phyloP scores from a whole-genome alignment of 2,113 vertebrate species.

The Gasterosteus aculeatus region DNA sequence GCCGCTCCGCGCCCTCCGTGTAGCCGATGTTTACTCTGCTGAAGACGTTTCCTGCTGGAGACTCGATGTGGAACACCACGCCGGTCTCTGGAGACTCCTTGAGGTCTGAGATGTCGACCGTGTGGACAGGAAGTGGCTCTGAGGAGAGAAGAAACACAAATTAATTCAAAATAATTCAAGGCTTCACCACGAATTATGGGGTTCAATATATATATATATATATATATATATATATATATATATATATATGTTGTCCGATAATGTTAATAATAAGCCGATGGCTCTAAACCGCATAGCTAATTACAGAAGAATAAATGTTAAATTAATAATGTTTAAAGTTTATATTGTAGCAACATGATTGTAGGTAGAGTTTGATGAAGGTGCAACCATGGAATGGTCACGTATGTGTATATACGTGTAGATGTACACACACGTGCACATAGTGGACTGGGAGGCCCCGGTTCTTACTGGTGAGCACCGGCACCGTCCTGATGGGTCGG shows the following conservation, averaged over 20 bases:
- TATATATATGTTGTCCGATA: too few relatives aligned
- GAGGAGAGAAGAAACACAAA: slow-evolving; percentile 3
- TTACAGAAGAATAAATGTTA: background rate
- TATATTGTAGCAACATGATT: background rate
- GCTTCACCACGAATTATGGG: too few relatives aligned
- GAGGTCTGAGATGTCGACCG: slow-evolving; percentile 88
- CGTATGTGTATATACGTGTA: too few relatives aligned
- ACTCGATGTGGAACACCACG: slow-evolving; percentile 92
- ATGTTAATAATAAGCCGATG: too few relatives aligned
- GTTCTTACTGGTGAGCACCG: slow-evolving; percentile 89
- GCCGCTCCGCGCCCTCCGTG: slow-evolving; percentile 86
- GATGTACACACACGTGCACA: too few relatives aligned
- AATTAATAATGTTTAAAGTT: background rate
- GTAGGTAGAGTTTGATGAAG: background rate
- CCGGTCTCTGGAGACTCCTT: slow-evolving; percentile 93
- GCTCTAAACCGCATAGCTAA: background rate
- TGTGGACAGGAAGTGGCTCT: slow-evolving; percentile 92
- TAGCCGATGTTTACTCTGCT: slow-evolving; percentile 97
- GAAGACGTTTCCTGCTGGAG: slow-evolving; percentile 90
- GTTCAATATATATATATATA: too few relatives aligned
- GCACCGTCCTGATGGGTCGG: slow-evolving; percentile 83
- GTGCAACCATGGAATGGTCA: background rate
- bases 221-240: too few relatives aligned
- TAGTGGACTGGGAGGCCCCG: background rate
- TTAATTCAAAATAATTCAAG: too few relatives aligned